Evolutionary conservation across 2,888 invertebrate genomes (phyloP).

Genomic region (Drosophila picticornis): DNA sequence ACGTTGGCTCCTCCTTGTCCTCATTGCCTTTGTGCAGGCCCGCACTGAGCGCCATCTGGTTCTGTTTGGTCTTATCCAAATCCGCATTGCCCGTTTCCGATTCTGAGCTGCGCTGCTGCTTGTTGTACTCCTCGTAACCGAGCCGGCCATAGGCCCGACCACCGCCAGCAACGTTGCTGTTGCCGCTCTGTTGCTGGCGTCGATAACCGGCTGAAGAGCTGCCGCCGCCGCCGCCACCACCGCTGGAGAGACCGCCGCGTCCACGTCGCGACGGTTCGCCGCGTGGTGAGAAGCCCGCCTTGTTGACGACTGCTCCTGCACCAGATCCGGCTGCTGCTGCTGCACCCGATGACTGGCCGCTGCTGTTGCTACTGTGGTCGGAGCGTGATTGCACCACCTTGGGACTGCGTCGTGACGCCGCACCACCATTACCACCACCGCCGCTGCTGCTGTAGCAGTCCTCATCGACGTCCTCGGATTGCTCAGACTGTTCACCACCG

Average conservation of each 20-base stretch:
- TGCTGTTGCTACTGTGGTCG: slow-evolving; percentile 32
- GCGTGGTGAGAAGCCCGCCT: slow-evolving; percentile 93
- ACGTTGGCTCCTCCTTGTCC: slow-evolving; percentile 54
- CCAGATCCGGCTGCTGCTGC: slow-evolving; percentile 56
- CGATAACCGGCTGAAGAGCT: slow-evolving; percentile 79
- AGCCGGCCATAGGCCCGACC: slow-evolving; percentile 76
- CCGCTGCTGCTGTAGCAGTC: slow-evolving; percentile 86
- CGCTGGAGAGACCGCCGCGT: slow-evolving; percentile 87
- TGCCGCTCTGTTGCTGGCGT: slow-evolving; percentile 83
- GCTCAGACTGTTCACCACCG: slow-evolving; percentile 87
- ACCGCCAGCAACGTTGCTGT: slow-evolving; percentile 8
- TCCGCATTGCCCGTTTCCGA: slow-evolving; percentile 74
- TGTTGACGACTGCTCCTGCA: slow-evolving; percentile 66
- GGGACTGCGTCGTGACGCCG: slow-evolving; percentile 86
- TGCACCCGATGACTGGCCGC: slow-evolving; percentile 30
- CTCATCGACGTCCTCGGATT: slow-evolving; percentile 91
- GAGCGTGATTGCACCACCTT: slow-evolving; percentile 62
- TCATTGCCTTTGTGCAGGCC: slow-evolving; percentile 86
- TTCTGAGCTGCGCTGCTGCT: slow-evolving; percentile 79
- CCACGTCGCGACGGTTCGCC: slow-evolving; percentile 96
- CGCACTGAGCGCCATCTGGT: slow-evolving; percentile 89
- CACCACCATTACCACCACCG: slow-evolving; percentile 85
- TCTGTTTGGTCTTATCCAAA: slow-evolving; percentile 89
- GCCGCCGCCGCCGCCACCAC: slow-evolving; percentile 85
- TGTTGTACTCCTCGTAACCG: slow-evolving; percentile 79